phyloP scores from a whole-genome alignment of 2,888 invertebrate genomes.

The Cerceris ruficornis region DNA sequence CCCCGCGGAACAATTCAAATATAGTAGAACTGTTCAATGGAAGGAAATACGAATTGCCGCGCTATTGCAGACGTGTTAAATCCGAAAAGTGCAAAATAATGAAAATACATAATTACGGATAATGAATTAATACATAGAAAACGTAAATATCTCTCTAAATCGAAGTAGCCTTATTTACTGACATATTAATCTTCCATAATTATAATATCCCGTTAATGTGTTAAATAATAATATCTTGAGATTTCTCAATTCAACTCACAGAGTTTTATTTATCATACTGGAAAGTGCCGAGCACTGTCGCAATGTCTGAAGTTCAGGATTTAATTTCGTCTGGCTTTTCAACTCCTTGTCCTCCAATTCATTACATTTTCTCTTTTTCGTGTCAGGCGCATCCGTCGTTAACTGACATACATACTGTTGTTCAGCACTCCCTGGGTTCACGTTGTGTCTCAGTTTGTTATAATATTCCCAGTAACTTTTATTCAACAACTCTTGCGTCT shows the following conservation, averaged over 20 bases:
- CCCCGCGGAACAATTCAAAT: too few relatives aligned
- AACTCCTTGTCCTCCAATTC: slow-evolving; percentile 21
- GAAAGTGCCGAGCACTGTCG: slow-evolving; percentile 74
- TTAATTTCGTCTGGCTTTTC: slow-evolving; percentile 37
- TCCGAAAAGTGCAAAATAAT: too few relatives aligned
- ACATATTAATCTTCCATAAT: too few relatives aligned
- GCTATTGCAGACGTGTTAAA: too few relatives aligned
- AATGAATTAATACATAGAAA: too few relatives aligned
- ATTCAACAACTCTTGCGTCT: slow-evolving; percentile 72
- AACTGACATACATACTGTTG: slow-evolving; percentile 61
- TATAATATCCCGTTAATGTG: too few relatives aligned
- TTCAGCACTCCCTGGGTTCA: slow-evolving; percentile 42
- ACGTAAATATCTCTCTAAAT: too few relatives aligned
- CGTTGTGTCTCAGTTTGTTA: slow-evolving; percentile 65
- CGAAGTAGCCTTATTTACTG: too few relatives aligned
- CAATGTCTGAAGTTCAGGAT: slow-evolving; percentile 65
- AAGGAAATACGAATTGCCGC: too few relatives aligned
- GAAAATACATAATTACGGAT: too few relatives aligned
- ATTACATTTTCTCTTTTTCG: slow-evolving; percentile 57
- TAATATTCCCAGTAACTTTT: slow-evolving; percentile 77
- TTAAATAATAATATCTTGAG: too few relatives aligned
- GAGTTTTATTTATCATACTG: slow-evolving; percentile 72
- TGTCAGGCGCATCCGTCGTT: slow-evolving; percentile 55
- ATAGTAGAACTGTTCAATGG: too few relatives aligned
- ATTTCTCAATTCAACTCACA: slow-evolving; percentile 60